phyloP scores from a whole-genome alignment of 2,888 invertebrate species.

The Drosophila bunnanda region DNA sequence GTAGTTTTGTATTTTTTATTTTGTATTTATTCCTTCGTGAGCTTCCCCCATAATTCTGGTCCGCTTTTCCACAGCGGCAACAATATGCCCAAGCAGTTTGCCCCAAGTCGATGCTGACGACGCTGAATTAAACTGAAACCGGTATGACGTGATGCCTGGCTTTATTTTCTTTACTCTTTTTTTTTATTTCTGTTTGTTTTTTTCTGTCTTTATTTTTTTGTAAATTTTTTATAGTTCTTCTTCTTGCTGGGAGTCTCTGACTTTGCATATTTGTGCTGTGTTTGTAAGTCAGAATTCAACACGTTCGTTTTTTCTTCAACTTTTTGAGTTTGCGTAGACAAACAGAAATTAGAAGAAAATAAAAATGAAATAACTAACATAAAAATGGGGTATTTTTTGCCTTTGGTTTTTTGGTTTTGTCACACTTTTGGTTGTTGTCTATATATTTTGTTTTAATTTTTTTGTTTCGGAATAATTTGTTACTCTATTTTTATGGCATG shows the following conservation, averaged over 20 bases:
- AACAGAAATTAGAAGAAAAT: constrained; percentile 47
- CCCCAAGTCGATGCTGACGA: constrained; percentile 54
- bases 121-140: constrained; percentile 61
- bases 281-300: constrained; percentile 54
- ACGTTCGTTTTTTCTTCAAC: constrained; percentile 48
- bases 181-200: constrained; percentile 24
- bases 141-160: constrained; percentile 71
- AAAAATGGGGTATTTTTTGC: constrained; percentile 24
- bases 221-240: constrained; percentile 25
- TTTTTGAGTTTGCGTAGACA: constrained; percentile 28
- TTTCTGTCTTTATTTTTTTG: constrained; percentile 18
- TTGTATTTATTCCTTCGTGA: constrained; percentile 57
- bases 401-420: constrained; percentile 19
- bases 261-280: constrained; percentile 48
- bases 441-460: constrained; percentile 14
- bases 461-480: constrained; percentile 25
- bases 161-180: constrained; percentile 30
- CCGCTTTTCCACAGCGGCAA: constrained; percentile 29
- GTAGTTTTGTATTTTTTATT: constrained; percentile 48
- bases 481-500: neutral
- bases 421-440: constrained; percentile 36
- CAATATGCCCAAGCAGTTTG: constrained; percentile 44
- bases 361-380: constrained; percentile 53
- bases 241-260: constrained; percentile 37
- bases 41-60: constrained; percentile 68